phyloP scores from a whole-genome alignment of 2,888 invertebrate genomes.

The Leptodirus hochenwartii region DNA sequence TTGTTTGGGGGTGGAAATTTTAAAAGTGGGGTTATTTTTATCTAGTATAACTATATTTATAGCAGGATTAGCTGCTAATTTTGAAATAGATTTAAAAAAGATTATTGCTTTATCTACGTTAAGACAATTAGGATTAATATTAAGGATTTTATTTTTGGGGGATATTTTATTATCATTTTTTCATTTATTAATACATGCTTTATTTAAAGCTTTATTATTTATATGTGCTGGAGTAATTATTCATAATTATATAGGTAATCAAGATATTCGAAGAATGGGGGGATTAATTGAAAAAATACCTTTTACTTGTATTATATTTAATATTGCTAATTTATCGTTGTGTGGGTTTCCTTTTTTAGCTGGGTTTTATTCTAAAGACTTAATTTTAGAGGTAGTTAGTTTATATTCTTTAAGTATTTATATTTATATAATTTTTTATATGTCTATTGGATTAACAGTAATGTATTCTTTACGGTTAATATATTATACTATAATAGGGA shows the following conservation, averaged over 20 bases:
- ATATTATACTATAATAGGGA: conserved; percentile 33
- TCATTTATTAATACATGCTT: conserved; percentile 53
- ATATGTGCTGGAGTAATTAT: conserved; percentile 52
- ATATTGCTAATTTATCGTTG: conserved; percentile 39
- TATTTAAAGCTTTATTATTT: conserved; percentile 55
- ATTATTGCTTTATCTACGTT: conserved; percentile 62
- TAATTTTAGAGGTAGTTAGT: conserved; percentile 37
- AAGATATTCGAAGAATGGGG: conserved; percentile 49
- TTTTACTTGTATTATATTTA: conserved; percentile 44
- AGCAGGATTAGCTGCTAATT: conserved; percentile 38
- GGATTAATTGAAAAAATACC: conserved; percentile 31
- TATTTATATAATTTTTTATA: conserved; percentile 34
- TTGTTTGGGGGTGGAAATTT: conserved; percentile 27
- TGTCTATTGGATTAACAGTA: conserved; percentile 39
- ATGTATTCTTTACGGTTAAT: conserved; percentile 36
- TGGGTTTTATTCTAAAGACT: conserved; percentile 43
- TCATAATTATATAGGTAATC: conserved; percentile 40
- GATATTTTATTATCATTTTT: conserved; percentile 41
- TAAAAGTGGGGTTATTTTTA: conserved; percentile 30
- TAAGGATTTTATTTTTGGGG: conserved; percentile 30
- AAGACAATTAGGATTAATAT: conserved; percentile 58
- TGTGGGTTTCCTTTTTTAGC: conserved; percentile 45
- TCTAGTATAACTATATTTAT: conserved; percentile 41
- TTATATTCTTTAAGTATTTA: conserved; percentile 34
- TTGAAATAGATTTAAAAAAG: conserved; percentile 55